Percentiles rank a stretch among this genome's conserved stretches.
Evolutionary conservation across 2,113 vertebrate genomes (phyloP).

Genomic region (Fregata magnificens): DNA sequence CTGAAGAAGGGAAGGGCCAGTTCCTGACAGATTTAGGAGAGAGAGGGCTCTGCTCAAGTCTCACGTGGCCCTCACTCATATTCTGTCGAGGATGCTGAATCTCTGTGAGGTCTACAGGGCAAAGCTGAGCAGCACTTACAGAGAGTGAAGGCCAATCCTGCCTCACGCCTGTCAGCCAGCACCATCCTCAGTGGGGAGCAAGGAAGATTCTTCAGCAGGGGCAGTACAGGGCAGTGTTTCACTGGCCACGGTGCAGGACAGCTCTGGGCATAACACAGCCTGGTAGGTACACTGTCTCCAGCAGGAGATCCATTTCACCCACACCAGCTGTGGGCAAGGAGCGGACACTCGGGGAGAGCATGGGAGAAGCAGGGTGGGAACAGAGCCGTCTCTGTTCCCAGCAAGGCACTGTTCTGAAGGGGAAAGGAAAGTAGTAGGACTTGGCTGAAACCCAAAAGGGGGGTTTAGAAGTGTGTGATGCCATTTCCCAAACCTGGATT

Average conservation of each 20-base stretch:
- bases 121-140: background rate
- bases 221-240: background rate
- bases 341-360: background rate
- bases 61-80: background rate
- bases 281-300: background rate
- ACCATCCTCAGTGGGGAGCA: background rate
- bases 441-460: background rate
- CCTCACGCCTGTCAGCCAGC: background rate
- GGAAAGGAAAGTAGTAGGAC: background rate
- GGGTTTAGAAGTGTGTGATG: background rate
- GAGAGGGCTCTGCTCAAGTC: background rate
- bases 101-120: background rate
- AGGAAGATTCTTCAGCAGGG: background rate
- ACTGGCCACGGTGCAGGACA: background rate
- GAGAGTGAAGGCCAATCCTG: background rate
- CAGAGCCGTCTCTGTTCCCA: background rate
- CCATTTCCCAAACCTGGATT: background rate
- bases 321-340: background rate
- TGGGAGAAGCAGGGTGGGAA: background rate
- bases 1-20: background rate
- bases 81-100: background rate
- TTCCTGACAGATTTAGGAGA: background rate
- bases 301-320: background rate
- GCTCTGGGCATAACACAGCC: background rate
- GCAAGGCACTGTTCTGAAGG: background rate